phyloP scores from a whole-genome alignment of 30 jellyfish, hydroid and myxozoan genomes.

The Clytia hemisphaerica region DNA sequence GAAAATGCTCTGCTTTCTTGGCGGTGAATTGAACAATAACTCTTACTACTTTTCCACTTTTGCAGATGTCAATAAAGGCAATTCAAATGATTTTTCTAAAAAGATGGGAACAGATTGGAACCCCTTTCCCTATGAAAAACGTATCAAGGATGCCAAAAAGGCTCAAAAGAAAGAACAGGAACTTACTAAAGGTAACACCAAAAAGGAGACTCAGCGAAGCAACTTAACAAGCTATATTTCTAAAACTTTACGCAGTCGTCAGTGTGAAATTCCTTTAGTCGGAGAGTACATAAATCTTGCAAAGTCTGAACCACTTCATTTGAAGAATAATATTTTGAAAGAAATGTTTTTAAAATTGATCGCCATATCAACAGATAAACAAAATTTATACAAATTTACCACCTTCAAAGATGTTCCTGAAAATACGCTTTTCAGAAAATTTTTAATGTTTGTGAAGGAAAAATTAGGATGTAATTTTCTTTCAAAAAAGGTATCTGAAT shows the following conservation, averaged over 20 bases:
- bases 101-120: slow-evolving; percentile 6
- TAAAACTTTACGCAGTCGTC: background rate
- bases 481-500: background rate
- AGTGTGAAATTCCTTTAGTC: slow-evolving; percentile 7
- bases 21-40: background rate
- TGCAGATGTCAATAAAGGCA: background rate
- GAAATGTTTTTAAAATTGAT: background rate
- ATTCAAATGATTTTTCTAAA: background rate
- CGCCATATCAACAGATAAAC: background rate
- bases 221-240: background rate
- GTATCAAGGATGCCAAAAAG: background rate
- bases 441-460: background rate
- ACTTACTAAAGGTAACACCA: background rate
- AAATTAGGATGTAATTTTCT: background rate
- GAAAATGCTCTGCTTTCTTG: background rate
- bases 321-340: background rate
- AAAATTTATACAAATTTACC: background rate
- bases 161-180: slow-evolving; percentile 3
- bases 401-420: background rate
- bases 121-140: slow-evolving; percentile 3
- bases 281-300: background rate
- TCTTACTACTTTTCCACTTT: background rate
- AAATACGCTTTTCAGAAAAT: background rate
- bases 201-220: background rate
- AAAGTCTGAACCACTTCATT: background rate